Evolutionary conservation across 2,888 invertebrate genomes (phyloP), one percentile per base, ranked within the genome.

Genomic region (Mythimna impura): DNA sequence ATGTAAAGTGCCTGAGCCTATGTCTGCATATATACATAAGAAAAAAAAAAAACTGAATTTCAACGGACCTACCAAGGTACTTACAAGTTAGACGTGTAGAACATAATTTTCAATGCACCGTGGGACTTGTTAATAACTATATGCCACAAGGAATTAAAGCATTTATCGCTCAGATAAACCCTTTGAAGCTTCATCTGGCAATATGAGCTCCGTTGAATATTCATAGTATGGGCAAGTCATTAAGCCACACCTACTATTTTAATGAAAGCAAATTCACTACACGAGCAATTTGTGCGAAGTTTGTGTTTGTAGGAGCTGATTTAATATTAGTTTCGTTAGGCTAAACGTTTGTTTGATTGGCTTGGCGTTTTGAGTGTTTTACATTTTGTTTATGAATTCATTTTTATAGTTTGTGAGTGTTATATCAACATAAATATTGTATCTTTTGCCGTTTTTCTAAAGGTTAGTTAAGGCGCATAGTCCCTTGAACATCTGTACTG

Each of bases 151-250:
- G 84, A 89, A 89, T 89, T 89, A 87, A 87, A 87, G 88, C 89
- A 87, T 90, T 91, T 90, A 89, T 89, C 88, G 90, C 86, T 88
- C 79, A 89, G 89, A 90, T 90, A 90, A 91, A 88, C 89, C 88
- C 91, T 92, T 92, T 91, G 90, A 92, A 90, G 91, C 89, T 88
- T 89, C 91, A 90, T 91, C 87, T 88, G 89, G 86, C 88, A 90
- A 90, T 88, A 90, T 90, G 86, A 89, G 84, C 86, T 75, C 76
- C 78, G 77, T 83, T 92, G 91, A 93, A 93, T 94, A 93, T 93
- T 93, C 92, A 93, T 92, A 86, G 85, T 86, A 88, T 84, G 88
- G 87, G 86, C 81, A 87, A 90, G 89, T 91, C 89, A 91, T 91
- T 91, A 90, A 84, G 87, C 78, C 76, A 89, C 90, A 90, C 91